Conservation (phyloP, 2,797 vertebrate species). For the Lepilemur septentrionalis region DNA sequence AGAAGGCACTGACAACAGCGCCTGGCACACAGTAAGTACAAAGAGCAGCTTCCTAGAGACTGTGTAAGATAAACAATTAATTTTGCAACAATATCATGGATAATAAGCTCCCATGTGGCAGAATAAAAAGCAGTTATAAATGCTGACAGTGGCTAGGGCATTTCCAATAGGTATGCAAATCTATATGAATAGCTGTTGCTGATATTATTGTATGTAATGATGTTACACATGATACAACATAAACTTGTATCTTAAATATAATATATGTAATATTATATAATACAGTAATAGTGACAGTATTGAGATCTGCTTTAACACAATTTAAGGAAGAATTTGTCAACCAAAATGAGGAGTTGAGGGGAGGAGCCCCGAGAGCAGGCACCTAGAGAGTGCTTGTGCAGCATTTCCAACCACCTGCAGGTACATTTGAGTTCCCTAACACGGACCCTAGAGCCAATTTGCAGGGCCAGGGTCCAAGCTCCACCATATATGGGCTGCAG, state of each 20-base stretch:
- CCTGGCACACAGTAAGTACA: background rate
- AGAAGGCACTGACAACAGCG: background rate
- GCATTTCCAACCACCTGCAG: background rate
- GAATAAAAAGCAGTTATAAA: background rate
- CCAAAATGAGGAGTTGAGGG: background rate
- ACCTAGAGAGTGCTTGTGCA: background rate
- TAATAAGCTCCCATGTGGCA: background rate
- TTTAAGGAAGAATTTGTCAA: background rate
- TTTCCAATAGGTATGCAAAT: background rate
- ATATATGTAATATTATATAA: background rate
- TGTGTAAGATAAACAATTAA: constrained; percentile 26
- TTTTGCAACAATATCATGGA: background rate
- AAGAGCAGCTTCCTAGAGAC: constrained; percentile 72
- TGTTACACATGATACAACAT: background rate
- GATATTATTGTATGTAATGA: background rate
- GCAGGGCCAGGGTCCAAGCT: background rate
- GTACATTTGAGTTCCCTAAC: background rate
- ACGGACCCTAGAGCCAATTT: background rate
- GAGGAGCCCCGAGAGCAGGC: background rate
- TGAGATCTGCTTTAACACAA: background rate
- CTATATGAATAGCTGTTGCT: background rate
- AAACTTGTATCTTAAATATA: background rate
- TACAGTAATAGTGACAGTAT: background rate
- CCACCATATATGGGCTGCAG: background rate
- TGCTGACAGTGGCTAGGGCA: background rate